Evolutionary conservation across 53 echinoderm and acorn worm species (phyloP).

Genomic region (Actinopyga echinites): DNA sequence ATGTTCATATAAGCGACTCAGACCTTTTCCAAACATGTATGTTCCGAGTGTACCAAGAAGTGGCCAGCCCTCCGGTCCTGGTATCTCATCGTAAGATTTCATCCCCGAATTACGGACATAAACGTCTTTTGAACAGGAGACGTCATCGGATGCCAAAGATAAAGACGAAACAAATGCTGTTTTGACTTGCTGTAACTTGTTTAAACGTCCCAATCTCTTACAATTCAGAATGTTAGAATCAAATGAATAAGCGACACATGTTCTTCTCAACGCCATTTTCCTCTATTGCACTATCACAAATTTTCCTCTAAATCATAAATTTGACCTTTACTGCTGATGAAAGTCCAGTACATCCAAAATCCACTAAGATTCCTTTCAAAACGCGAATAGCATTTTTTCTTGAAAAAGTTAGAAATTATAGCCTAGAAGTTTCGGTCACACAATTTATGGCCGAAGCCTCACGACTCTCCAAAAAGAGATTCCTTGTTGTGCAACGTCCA

Average conservation of each 20-base stretch:
- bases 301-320: too few relatives aligned
- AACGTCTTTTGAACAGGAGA: neutral
- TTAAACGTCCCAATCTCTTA: neutral
- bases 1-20: slow-evolving; percentile 83
- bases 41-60: slow-evolving; percentile 79
- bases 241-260: neutral
- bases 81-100: slow-evolving; percentile 78
- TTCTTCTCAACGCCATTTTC: slow-evolving; percentile 14
- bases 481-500: too few relatives aligned
- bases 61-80: slow-evolving; percentile 92
- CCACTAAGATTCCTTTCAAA: too few relatives aligned
- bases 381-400: too few relatives aligned
- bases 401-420: too few relatives aligned
- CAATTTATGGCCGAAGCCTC: too few relatives aligned
- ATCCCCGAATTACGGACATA: neutral
- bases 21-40: slow-evolving; percentile 82
- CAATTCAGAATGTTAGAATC: neutral
- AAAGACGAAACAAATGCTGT: neutral
- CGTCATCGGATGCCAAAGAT: neutral
- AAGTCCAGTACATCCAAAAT: too few relatives aligned
- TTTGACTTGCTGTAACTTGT: neutral
- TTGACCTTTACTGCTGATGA: too few relatives aligned
- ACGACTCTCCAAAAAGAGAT: too few relatives aligned
- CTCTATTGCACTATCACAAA: neutral
- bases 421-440: too few relatives aligned